Percentiles rank a stretch among this genome's conserved stretches.
phyloP scores from a whole-genome alignment of 1,140 invertebrate genomes.

The Lasioglossum albipes region DNA sequence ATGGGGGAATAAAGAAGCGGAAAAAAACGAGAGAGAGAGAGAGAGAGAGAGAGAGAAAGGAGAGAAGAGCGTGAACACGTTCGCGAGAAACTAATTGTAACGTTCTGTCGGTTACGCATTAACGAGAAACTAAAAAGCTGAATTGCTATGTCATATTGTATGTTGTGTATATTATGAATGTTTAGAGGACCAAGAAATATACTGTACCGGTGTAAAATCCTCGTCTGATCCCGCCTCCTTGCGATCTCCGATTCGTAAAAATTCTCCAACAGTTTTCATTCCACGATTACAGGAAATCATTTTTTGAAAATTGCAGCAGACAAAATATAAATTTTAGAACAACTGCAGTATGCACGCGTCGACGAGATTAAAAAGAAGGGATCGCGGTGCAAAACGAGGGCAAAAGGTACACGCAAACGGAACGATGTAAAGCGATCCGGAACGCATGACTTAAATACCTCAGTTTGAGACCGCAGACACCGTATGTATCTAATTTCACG shows the following conservation, averaged over 20 bases:
- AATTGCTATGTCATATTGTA: conserved; percentile 61
- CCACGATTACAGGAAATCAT: too few relatives aligned
- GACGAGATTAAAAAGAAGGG: background rate
- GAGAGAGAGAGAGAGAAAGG: too few relatives aligned
- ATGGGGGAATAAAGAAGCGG: too few relatives aligned
- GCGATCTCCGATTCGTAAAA: background rate
- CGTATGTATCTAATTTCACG: conserved; percentile 34
- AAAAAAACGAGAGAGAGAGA: background rate
- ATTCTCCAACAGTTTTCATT: too few relatives aligned
- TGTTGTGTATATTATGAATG: conserved; percentile 75
- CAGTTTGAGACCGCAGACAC: background rate
- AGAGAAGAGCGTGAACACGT: background rate
- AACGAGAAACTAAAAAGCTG: conserved; percentile 23
- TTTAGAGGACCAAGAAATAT: conserved; percentile 76
- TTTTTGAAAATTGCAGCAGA: too few relatives aligned
- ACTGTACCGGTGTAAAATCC: conserved; percentile 63
- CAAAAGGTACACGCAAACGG: background rate
- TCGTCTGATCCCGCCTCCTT: background rate
- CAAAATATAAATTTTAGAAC: too few relatives aligned
- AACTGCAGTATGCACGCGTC: too few relatives aligned
- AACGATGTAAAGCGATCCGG: conserved; percentile 27
- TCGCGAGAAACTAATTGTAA: conserved; percentile 12
- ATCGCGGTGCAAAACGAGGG: background rate
- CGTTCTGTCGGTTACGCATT: conserved; percentile 6
- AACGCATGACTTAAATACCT: conserved; percentile 29